Evolutionary conservation across 2,888 invertebrate species (phyloP).

Genomic region (Drosophila tripunctata): DNA sequence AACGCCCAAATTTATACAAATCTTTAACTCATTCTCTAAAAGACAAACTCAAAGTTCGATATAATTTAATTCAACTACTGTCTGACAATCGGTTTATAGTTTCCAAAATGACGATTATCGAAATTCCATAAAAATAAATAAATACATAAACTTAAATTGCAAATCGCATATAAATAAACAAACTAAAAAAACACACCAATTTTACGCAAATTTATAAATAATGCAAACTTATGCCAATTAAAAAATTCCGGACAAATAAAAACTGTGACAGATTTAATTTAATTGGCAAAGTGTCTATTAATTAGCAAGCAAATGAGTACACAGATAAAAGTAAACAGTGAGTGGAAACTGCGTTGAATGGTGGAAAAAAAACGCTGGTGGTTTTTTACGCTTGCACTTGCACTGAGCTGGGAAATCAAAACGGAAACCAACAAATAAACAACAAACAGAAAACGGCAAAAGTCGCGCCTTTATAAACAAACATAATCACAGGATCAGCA

Average conservation of each 20-base stretch:
- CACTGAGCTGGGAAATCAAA: conserved; percentile 51
- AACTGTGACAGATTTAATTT: background rate
- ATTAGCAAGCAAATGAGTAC: background rate
- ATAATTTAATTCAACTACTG: too few relatives aligned
- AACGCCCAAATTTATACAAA: too few relatives aligned
- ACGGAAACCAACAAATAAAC: conserved; percentile 57
- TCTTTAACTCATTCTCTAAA: too few relatives aligned
- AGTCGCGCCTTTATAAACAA: conserved; percentile 78
- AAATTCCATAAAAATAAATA: too few relatives aligned
- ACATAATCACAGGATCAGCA: conserved; percentile 73
- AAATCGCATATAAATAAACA: too few relatives aligned
- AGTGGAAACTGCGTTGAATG: background rate
- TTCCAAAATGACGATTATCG: too few relatives aligned
- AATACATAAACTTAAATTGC: too few relatives aligned
- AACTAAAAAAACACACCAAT: background rate
- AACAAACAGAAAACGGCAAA: conserved; percentile 67
- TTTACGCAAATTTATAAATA: background rate
- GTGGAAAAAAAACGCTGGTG: conserved; percentile 20
- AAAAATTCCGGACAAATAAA: background rate
- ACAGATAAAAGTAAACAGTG: background rate
- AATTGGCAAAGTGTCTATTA: background rate
- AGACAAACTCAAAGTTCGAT: too few relatives aligned
- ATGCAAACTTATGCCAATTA: conserved; percentile 4
- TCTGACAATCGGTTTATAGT: too few relatives aligned
- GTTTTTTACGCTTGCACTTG: conserved; percentile 41